Evolutionary conservation across 2,888 invertebrate genomes (phyloP).

Genomic region (Colostygia pectinataria): DNA sequence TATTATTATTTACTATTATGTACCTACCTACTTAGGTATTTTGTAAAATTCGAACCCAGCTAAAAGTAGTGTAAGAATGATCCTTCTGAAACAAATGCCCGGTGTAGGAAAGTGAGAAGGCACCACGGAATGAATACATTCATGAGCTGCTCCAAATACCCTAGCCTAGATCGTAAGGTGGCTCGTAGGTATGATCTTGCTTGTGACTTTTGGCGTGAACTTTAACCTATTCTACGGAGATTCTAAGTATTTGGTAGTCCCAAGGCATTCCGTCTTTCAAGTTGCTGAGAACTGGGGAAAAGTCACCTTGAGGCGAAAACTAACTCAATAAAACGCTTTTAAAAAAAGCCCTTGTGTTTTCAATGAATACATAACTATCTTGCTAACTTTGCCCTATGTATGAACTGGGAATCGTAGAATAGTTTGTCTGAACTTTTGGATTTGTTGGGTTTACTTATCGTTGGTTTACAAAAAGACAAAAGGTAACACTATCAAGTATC

Average conservation of each 20-base stretch:
- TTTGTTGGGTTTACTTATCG: too few relatives aligned
- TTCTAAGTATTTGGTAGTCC: not conserved
- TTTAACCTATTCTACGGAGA: not conserved
- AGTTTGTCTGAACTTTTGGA: too few relatives aligned
- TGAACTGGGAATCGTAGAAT: too few relatives aligned
- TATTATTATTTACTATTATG: not conserved
- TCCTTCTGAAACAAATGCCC: slow-evolving; percentile 16
- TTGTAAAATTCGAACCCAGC: not conserved
- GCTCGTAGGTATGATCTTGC: not conserved
- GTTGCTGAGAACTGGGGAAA: too few relatives aligned
- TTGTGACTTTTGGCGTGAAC: not conserved
- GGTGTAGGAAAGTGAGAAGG: slow-evolving; percentile 4
- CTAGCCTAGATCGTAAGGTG: not conserved
- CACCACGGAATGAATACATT: slow-evolving; percentile 18
- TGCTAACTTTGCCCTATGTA: too few relatives aligned
- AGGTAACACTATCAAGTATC: too few relatives aligned
- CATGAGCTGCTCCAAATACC: slow-evolving; percentile 13
- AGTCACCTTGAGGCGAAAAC: too few relatives aligned
- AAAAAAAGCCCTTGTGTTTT: too few relatives aligned
- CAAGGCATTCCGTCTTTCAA: not conserved
- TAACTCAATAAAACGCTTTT: too few relatives aligned
- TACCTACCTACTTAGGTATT: not conserved
- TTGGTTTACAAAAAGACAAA: too few relatives aligned
- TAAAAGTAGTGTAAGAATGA: slow-evolving; percentile 15
- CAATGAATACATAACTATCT: too few relatives aligned